These are phyloP conservation scores for Ictalurus furcatus DNA, from an alignment of 2,113 vertebrate genomes.

Conservation along the genomic window DNA sequence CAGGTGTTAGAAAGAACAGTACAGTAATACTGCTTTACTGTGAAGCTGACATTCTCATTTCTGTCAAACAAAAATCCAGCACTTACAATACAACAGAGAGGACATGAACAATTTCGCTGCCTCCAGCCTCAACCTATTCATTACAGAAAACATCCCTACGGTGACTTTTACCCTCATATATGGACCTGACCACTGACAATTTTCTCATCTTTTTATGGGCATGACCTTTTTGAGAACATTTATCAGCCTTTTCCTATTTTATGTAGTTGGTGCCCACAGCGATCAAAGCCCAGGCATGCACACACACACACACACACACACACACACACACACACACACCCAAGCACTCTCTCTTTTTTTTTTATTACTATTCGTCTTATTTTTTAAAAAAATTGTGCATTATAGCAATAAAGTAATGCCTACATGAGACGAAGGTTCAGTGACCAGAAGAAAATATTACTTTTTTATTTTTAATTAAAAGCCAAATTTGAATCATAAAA, in stretches of 20 bases:
- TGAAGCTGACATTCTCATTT: conserved; percentile 22
- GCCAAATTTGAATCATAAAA: background rate
- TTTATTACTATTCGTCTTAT: background rate
- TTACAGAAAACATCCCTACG: conserved; percentile 33
- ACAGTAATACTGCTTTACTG: background rate
- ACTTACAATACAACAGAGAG: conserved; percentile 28
- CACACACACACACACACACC: too few relatives aligned
- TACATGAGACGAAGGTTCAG: background rate
- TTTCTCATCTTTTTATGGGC: conserved; percentile 29
- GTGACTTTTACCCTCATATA: conserved; percentile 31
- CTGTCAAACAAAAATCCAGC: conserved; percentile 15
- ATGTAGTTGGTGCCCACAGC: conserved; percentile 27
- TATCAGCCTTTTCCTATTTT: conserved; percentile 36
- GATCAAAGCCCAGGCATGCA: conserved; percentile 2
- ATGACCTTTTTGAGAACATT: conserved; percentile 39
- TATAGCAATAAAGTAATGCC: background rate
- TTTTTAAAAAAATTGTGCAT: background rate
- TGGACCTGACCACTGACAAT: conserved; percentile 16
- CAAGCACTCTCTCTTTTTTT: background rate
- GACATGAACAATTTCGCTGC: conserved; percentile 1
- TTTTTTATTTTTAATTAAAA: background rate
- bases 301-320: background rate
- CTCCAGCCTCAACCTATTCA: conserved; percentile 5
- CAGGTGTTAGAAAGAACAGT: background rate
- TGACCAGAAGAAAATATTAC: background rate